Conservation (phyloP, 2,888 invertebrate genomes). For the Standfussiana lucernea region DNA sequence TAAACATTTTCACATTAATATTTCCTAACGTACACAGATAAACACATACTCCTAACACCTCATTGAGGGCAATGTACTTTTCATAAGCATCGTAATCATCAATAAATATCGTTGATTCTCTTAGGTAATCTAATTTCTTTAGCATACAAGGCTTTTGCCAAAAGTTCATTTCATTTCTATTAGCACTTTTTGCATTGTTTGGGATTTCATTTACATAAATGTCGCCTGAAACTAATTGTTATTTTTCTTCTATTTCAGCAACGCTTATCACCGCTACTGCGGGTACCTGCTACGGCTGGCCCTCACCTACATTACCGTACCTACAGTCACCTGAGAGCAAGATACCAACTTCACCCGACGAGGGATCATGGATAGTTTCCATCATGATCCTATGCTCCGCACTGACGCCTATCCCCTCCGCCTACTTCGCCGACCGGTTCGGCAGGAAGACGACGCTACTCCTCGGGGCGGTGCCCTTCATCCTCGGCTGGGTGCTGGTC, state of each 20-base stretch:
- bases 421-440: conserved; percentile 91
- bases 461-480: conserved; percentile 91
- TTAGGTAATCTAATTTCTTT: conserved; percentile 48
- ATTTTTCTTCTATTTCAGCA: conserved; percentile 81
- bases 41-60: conserved; percentile 57
- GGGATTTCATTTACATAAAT: conserved; percentile 31
- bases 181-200: conserved; percentile 59
- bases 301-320: conserved; percentile 91
- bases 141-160: conserved; percentile 59
- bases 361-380: conserved; percentile 92
- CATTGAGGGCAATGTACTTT: conserved; percentile 66
- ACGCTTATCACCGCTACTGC: conserved; percentile 90
- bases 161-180: conserved; percentile 57
- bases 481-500: conserved; percentile 92
- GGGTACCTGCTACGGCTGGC: conserved; percentile 91
- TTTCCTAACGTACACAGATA: conserved; percentile 57
- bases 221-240: conserved; percentile 32
- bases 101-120: conserved; percentile 50
- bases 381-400: conserved; percentile 92
- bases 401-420: conserved; percentile 91
- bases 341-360: conserved; percentile 87
- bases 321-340: conserved; percentile 85
- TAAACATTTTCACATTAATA: conserved; percentile 65
- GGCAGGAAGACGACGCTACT: conserved; percentile 93
- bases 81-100: conserved; percentile 60